Conservation (phyloP, 1,140 invertebrate species). For the Ceratina japonica region DNA sequence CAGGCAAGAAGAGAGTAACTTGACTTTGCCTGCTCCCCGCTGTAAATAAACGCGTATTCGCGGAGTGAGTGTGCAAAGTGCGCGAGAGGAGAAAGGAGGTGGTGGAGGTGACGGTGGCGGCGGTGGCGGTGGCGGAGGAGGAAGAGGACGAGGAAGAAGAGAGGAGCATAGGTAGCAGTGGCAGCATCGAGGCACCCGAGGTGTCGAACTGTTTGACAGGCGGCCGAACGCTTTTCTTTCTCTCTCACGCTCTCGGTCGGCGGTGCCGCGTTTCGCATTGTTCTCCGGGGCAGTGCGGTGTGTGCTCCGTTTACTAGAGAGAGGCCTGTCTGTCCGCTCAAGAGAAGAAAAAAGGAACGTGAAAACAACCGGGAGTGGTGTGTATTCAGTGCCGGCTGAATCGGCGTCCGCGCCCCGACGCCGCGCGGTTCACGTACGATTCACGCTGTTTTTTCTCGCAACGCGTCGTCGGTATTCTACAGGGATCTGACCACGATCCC, state of each 20-base stretch:
- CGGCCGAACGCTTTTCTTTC: constrained; percentile 53
- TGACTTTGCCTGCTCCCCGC: constrained; percentile 43
- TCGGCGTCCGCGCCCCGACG: constrained; percentile 40
- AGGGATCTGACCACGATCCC: constrained; percentile 10
- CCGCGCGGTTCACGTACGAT: constrained; percentile 36
- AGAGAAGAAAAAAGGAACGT: constrained; percentile 28
- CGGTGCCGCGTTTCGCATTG: constrained; percentile 49
- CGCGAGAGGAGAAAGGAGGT: constrained; percentile 48
- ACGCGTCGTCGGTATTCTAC: constrained; percentile 37
- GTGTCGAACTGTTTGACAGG: constrained; percentile 60
- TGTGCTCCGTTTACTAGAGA: constrained; percentile 36
- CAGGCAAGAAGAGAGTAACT: constrained; percentile 28
- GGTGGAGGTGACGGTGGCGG: constrained; percentile 38
- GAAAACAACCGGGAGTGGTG: constrained; percentile 53
- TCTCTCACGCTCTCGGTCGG: constrained; percentile 29
- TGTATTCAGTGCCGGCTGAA: constrained; percentile 47
- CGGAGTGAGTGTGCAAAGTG: constrained; percentile 64
- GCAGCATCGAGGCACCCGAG: constrained; percentile 55
- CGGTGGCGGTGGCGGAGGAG: constrained; percentile 11
- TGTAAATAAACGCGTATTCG: constrained; percentile 58
- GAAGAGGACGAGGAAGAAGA: constrained; percentile 47
- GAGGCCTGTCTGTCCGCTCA: constrained; percentile 19
- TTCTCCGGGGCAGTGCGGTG: constrained; percentile 34
- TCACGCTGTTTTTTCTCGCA: constrained; percentile 14
- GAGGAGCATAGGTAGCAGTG: constrained; percentile 59